Evolutionary conservation across 2,113 vertebrate genomes (phyloP), one percentile per base, ranked within the genome.

Genomic region (Mellivora capensis): DNA sequence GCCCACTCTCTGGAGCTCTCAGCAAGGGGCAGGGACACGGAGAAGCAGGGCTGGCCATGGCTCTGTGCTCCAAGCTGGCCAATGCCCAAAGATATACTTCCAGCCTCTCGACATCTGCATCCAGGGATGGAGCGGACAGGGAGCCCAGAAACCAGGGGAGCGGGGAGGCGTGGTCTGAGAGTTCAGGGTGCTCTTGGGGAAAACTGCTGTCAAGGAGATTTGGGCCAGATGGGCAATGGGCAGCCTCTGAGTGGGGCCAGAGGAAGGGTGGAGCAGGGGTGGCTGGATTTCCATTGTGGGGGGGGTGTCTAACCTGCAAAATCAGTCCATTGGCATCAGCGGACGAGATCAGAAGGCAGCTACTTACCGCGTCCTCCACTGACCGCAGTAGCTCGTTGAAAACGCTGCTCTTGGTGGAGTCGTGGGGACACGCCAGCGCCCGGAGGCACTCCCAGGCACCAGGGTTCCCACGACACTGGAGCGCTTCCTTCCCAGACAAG

Each of bases 281-380:
- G 9, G 52, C 13, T 7, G 7, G 5, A 7, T 14, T 34, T 44
- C 9, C 7, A 5, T 23, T 3, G 39, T 6, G 8, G 14, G 13
- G 37, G 31, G 4, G 11, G 14, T 9, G 54, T 52, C 69, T 29
- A 59, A 34, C 5, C n/a, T n/a, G 23, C 2, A 29, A 31, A 67
- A 37, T 44, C 21, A 95, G 31, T 6, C 21, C 18, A 15, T 0
- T 20, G 3, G 29, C 49, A 6, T 49, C 42, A 34, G 6, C 39
- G 0, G 52, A 64, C 17, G 21, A 89, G 23, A 34, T 39, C 7
- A 11, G 29, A 31, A 1, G 9, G 7, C 34, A 6, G 90, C 71
- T 95, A 98, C 98, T 98, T 97, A 98, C 98, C 89, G 96, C 96
- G 17, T 97, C 83, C 25, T 96, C 93, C 57, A 96, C 44, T 0